Base-by-base conservation (phyloP, 2,797 vertebrate species). In the Cyclopterus lumpus region DNA sequence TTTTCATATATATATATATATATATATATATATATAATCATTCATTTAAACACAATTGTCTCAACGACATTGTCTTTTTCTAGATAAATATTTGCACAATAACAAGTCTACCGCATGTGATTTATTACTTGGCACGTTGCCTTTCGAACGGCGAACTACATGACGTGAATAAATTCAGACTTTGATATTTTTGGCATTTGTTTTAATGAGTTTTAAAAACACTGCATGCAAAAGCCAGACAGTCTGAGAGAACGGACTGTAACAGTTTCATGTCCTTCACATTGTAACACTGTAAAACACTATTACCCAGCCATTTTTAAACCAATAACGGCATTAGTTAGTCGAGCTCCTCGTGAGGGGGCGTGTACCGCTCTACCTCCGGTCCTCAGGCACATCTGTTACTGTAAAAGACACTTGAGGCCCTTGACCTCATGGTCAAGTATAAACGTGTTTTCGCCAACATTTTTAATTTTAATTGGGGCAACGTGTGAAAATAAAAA, bases 151-250 rank as follows among this genome's bases (percentile, higher is more conserved):
- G 58, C 49, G 28, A 67, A 67, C 20, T 3, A 3, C 57, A 54
- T 11, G 34, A n/a, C 20, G 63, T 22, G 15, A 80, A 83, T 68
- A 38, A 72, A 81, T 72, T 73, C 58, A 87, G 80, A 79, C 77
- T 28, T 61, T 11, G 57, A 74, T 64, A 73, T 67, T 77, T 90
- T 88, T 84, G 80, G 49, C 66, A 81, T 92, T 91, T 84, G 51
- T 89, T 92, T 92, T 93, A 90, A 90, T 93, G 83, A 73, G 72
- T 90, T 90, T 64, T 90, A 91, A 91, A 94, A 94, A 91, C 90
- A 92, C 88, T 93, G 90, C 93, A 94, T 94, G 94, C 93, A 93
- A 89, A 92, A 82, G 78, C 84, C 88, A 80, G 83, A 89, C 86
- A 87, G 87, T 90, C 86, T 79, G 85, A 87, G 83, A 89, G 71